Evolutionary conservation across 2,888 invertebrate genomes (phyloP), one percentile per base, ranked within the genome.

Genomic region (Julus scanicus): DNA sequence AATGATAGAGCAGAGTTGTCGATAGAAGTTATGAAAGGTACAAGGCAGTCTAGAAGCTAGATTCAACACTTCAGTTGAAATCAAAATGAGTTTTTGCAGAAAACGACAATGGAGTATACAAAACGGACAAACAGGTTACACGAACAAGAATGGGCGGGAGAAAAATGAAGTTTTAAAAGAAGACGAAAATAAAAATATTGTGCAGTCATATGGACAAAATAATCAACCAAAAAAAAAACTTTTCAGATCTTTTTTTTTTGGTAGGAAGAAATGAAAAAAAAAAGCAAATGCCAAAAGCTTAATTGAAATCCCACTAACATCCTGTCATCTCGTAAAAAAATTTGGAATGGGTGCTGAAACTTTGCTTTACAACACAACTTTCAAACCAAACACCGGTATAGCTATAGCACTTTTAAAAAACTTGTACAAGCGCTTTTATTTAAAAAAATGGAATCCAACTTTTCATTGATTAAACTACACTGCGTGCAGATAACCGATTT

Each of bases 121-220:
- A 63, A 63, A 63, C 20, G 63, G 2, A 63, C 63, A 3, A 63
- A n/a, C 63, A 63, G 63, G 4, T 63, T 20, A 20, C 20, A 9
- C n/a, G 63, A 63, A 20, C 63, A 63, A 20, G 63, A 63, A 63
- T 20, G 63, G 63, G 63, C 63, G 63, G 63, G 9, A 20, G 63
- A 20, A 63, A 29, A 53, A 63, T 20, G n/a, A 63, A 63, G 20
- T 63, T 63, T 63, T 29, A 29, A 20, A 63, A 20, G 63, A 63
- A 63, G 63, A 63, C 9, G 63, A 20, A 63, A 63, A 63, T 63
- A 63, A 63, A 63, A 63, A 63, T 63, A 63, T 63, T 63, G 63
- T 20, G 63, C 63, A 63, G 63, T 63, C 63, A 63, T 63, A 63
- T 9, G 63, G 63, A 63, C n/a, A 9, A 63, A 63, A 63, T 63